phyloP scores from a whole-genome alignment of 1,140 invertebrate species.

The Drosophila navojoa region DNA sequence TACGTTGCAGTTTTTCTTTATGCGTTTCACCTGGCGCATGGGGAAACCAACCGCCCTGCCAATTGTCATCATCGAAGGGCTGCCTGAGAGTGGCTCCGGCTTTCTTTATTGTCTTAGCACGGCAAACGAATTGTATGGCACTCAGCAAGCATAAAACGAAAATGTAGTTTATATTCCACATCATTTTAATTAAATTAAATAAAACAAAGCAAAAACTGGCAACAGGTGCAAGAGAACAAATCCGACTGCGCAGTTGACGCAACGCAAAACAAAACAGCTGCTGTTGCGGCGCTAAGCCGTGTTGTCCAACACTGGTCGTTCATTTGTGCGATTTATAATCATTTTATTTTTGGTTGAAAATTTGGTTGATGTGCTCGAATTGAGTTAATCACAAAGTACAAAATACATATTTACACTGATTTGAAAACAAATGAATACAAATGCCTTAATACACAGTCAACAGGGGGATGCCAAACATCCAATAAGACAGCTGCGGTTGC shows the following conservation, averaged over 20 bases:
- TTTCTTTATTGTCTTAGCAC: slow-evolving; percentile 64
- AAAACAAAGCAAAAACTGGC: slow-evolving; percentile 45
- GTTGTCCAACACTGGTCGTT: slow-evolving; percentile 49
- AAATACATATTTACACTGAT: slow-evolving; percentile 36
- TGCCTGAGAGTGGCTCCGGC: slow-evolving; percentile 47
- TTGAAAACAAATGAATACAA: slow-evolving; percentile 18
- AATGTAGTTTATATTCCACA: slow-evolving; percentile 19
- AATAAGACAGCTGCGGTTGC: slow-evolving; percentile 25
- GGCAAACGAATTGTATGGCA: slow-evolving; percentile 1
- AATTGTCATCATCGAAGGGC: slow-evolving; percentile 18
- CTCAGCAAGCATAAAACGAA: slow-evolving; percentile 26
- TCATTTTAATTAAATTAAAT: slow-evolving; percentile 47
- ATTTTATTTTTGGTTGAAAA: slow-evolving; percentile 16
- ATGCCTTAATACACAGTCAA: slow-evolving; percentile 20
- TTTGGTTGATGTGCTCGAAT: slow-evolving; percentile 20
- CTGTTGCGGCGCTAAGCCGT: neutral
- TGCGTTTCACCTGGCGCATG: slow-evolving; percentile 34
- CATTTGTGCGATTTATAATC: slow-evolving; percentile 12
- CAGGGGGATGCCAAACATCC: neutral
- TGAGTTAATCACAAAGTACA: slow-evolving; percentile 28
- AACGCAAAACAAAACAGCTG: slow-evolving; percentile 45
- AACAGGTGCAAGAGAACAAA: slow-evolving; percentile 53
- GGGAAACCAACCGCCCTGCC: slow-evolving; percentile 48
- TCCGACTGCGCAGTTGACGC: slow-evolving; percentile 51
- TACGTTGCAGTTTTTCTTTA: slow-evolving; percentile 44